Conservation (phyloP, 2,113 vertebrate species). For the Cichladusa arquata region DNA sequence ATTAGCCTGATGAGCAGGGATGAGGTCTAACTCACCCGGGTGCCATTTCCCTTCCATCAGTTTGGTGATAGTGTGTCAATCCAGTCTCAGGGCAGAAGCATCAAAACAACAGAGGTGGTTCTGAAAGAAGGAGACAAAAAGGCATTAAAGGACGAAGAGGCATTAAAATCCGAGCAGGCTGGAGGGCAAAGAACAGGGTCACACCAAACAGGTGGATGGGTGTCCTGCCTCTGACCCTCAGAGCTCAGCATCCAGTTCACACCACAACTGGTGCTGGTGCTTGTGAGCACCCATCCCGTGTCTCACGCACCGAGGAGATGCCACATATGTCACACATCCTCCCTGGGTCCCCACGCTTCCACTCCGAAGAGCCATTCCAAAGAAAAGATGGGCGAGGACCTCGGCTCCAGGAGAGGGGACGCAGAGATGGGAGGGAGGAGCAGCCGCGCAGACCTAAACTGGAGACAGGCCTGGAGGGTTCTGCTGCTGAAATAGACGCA, state of each 20-base stretch:
- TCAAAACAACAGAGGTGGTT: accelerated
- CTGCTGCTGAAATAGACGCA: accelerated
- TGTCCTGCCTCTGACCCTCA: not conserved
- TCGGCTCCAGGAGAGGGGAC: not conserved
- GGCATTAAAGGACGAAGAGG: not conserved
- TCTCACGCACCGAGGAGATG: accelerated
- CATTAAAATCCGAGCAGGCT: not conserved
- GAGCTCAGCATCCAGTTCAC: not conserved
- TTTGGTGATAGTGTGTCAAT: accelerated
- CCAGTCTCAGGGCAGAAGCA: not conserved
- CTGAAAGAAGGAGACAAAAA: not conserved
- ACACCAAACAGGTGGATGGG: accelerated
- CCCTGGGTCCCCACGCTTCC: accelerated
- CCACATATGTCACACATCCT: accelerated
- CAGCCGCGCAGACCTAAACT: accelerated
- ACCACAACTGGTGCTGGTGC: accelerated
- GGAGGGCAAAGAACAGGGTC: not conserved
- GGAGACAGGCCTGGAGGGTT: not conserved
- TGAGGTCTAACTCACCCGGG: not conserved
- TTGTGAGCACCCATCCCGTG: not conserved
- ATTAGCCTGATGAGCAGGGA: not conserved
- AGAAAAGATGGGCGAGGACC: accelerated
- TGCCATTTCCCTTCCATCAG: not conserved
- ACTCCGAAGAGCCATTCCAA: accelerated
- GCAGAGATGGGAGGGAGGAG: accelerated